Base-by-base conservation (phyloP, 2,888 invertebrate genomes). In the Oligia latruncula region DNA sequence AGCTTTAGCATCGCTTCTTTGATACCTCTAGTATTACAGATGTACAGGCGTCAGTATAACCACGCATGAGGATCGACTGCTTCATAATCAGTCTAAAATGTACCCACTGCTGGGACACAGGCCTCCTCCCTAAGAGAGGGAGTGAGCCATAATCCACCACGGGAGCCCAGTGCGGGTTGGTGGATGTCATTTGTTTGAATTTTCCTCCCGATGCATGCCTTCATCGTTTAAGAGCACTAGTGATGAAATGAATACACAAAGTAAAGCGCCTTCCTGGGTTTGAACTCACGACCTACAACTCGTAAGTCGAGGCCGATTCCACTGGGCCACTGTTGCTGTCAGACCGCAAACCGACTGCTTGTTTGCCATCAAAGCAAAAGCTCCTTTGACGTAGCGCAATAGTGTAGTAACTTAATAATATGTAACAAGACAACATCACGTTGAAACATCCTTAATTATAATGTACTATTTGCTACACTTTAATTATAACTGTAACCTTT, bases 401-500 rank as follows among this genome's bases (percentile, higher is more conserved):
- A 60, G 35, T 71, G 20, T 68, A 40, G 64, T 60, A 52, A 58
- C 11, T 49, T 66, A 52, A 62, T 49, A 77, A 75, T 73, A 60
- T 58, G 40, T 71, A 74, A 74, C 49, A 65, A 83, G 67, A 64
- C 71, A 77, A 66, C 49, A 55, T 67, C 64, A 70, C 40, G 49
- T 72, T 75, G 68, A 79, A 73, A 78, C 49, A 71, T 74, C n/a
- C 62, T 70, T 78, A 78, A 81, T 74, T 87, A 79, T 68, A 75
- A 79, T 74, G 68, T 78, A 60, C 62, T 15, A 81, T 60, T 58
- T 70, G 49, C 68, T 58, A 76, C 29, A 58, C 20, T 55, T 72
- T 67, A 83, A 80, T 85, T 83, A 78, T 67, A 79, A 74, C 49
- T 71, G 15, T 78, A 74, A 82, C 81, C 79, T 81, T 85, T 87